Evolutionary conservation across 2,113 vertebrate genomes (phyloP), one percentile per base, ranked within the genome.

Genomic region (Boleophthalmus pectinirostris): DNA sequence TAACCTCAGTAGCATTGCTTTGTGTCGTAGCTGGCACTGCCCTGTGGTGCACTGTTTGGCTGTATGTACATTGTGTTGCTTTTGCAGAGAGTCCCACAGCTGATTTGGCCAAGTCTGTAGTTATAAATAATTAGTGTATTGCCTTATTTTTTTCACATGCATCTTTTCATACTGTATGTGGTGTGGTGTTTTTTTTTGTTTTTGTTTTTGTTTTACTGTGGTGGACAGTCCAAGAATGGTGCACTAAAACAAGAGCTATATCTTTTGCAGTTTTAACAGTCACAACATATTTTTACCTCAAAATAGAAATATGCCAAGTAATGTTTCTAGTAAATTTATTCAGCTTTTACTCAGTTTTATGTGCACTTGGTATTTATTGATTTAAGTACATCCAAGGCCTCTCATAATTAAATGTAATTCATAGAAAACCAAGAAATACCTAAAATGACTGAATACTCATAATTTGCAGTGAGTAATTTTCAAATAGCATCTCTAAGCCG

Each of bases 61-160:
- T 81, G 21, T 23, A 4, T 24, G 20, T 70, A 77, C 75, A 79
- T 77, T 80, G 69, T 66, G 73, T 78, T 66, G 64, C 74, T 78
- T 21, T 72, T 77, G 87, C 82, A 81, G 87, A 86, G 84, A 73
- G 23, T 85, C 88, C 87, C 89, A 82, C 73, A 84, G 87, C 88
- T 92, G 83, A 91, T 90, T 90, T 91, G 88, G 85, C 85, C 84
- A 67, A 78, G 81, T 81, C 78, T 84, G 82, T 66, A 74, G 69
- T 88, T 82, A 90, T 92, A 79, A 94, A 93, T 92, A 72, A 91
- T 92, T 92, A 83, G 85, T 88, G 77, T 70, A 92, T 91, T 91
- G 85, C 91, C 92, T 91, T 91, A 88, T 88, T 87, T 90, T 83
- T 90, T 91, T 25, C 9, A 21, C 56, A 58, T 25, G 23, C 2